Base-by-base conservation (phyloP, 2,797 vertebrate genomes). In the Odontamblyopus lacepedii region DNA sequence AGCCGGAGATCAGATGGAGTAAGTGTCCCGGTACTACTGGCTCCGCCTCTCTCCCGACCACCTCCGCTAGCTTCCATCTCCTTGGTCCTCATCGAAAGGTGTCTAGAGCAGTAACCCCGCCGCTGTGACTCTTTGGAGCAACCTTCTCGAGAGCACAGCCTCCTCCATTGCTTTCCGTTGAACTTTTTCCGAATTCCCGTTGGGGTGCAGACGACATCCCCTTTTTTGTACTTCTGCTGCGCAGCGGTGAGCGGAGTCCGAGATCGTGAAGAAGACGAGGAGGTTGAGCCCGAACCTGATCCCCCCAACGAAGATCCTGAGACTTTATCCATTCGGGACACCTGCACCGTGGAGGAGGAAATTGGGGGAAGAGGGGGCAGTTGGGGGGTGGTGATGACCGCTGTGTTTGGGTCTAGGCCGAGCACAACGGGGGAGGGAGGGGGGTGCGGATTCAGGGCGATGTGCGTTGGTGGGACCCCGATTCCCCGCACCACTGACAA, bases 181-280 rank as follows among this genome's bases (percentile, higher is more conserved):
- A 98, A 98, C 83, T 98, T 98, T 88, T 98, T 98, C 0, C 96
- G 95, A 78, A 98, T 97, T 18, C 96, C 96, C 0, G 96, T 97
- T 6, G 97, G 97, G 0, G 97, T 98, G 81, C 97, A 98, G 0
- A 98, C 97, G 80, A 98, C 96, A 0, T 98, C 97, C 0, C 97
- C 97, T 79, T 98, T 98, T 83, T 97, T 98, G 80, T 97, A 98
- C 87, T 96, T 97, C 82, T 97, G 96, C 88, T 98, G 96, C 59
- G 96, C 95, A 0, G 95, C 96, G 0, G 96, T 96, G 48, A 97
- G 89, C 0, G 96, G 96, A 0, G 96, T 97, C 41, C 96, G 95
- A 29, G 96, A 96, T 16, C 96, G 95, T 0, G 94, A 94, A 0
- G 94, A 92, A 15, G 93, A 91, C 8, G 89, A 92, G 19, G 92